Conservation (phyloP, 2,888 invertebrate genomes). For the Nephrotoma flavescens region DNA sequence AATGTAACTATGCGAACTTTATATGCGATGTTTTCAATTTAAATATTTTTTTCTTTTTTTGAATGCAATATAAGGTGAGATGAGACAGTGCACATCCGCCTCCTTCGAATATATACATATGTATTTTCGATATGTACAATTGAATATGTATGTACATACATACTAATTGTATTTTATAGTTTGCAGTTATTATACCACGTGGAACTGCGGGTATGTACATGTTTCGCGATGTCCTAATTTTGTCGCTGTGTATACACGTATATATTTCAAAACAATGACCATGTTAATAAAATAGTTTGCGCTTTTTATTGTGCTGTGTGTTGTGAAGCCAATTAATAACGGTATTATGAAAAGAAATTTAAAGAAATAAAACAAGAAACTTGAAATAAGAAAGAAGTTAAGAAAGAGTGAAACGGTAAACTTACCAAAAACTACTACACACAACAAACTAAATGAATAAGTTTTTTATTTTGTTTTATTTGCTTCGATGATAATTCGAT, state of each 20-base stretch:
- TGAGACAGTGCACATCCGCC: background rate
- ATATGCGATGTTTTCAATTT: background rate
- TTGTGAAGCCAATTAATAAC: background rate
- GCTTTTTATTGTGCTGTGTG: background rate
- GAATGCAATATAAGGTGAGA: background rate
- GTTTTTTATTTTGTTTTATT: background rate
- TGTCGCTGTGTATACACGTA: background rate
- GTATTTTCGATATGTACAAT: background rate
- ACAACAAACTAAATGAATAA: background rate
- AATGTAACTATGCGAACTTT: background rate
- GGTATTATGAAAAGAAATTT: background rate
- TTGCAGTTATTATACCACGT: background rate
- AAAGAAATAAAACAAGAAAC: background rate
- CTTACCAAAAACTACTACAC: background rate
- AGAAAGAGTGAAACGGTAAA: background rate
- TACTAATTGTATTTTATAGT: background rate
- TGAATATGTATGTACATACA: background rate
- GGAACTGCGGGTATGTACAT: background rate
- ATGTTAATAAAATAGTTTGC: background rate
- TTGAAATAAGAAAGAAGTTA: background rate
- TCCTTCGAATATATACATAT: background rate
- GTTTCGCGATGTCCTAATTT: background rate
- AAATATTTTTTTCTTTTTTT: background rate
- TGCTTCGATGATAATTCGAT: background rate
- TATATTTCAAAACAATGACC: background rate